A percentile compares a stretch with the other conserved stretches of the same genome.
Conservation (phyloP, 2,797 vertebrate species). For the Bucorvus abyssinicus region DNA sequence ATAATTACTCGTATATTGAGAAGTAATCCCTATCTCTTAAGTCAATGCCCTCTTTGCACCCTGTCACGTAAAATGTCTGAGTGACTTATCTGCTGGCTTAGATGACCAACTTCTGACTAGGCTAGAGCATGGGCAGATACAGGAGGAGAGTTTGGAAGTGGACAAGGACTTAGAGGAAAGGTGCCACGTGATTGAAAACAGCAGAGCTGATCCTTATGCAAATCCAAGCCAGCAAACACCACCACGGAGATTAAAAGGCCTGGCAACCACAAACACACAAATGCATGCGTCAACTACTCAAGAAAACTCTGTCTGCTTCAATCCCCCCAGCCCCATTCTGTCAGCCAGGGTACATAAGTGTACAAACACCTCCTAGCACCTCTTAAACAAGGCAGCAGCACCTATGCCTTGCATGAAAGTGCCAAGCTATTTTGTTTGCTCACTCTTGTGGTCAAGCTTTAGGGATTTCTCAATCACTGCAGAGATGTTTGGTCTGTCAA, state of each 20-base stretch:
- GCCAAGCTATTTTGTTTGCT: not conserved
- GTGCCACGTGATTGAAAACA: not conserved
- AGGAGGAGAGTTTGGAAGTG: not conserved
- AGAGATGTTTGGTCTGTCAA: not conserved
- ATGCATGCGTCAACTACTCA: rapidly evolving
- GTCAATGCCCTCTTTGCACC: not conserved
- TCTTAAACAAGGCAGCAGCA: not conserved
- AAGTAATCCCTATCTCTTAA: not conserved
- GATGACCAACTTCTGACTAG: not conserved
- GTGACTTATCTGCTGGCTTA: not conserved
- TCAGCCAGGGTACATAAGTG: rapidly evolving
- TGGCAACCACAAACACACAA: not conserved
- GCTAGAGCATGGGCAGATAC: not conserved
- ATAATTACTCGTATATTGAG: not conserved
- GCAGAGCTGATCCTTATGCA: not conserved
- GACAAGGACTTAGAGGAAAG: not conserved
- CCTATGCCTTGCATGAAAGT: not conserved
- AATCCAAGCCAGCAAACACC: not conserved
- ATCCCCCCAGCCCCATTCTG: rapidly evolving
- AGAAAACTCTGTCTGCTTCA: not conserved
- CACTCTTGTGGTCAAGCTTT: not conserved
- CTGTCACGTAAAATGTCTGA: not conserved
- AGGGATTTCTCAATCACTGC: not conserved
- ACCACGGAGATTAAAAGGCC: not conserved
- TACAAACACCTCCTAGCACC: not conserved